These are phyloP conservation scores for Melinaea marsaeus DNA, from an alignment of 2,888 invertebrate genomes.

Conservation along the genomic window DNA sequence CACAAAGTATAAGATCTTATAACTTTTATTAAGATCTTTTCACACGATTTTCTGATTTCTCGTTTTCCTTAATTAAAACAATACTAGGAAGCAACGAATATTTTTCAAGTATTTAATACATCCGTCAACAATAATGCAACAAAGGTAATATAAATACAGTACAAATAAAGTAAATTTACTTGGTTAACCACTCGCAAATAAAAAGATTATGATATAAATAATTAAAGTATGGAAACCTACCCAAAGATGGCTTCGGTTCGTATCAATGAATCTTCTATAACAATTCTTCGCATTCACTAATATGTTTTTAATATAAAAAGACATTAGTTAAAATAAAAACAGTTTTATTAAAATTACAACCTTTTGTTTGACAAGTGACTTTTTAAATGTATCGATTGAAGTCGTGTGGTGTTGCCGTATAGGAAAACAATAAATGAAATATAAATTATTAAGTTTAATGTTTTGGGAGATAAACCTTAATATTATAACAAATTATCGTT, in stretches of 20 bases:
- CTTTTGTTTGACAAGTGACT: neutral
- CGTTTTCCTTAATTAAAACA: no score
- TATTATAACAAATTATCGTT: no score
- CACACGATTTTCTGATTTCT: no score
- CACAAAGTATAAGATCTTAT: no score
- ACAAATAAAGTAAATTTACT: neutral
- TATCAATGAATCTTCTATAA: slow-evolving; percentile 50
- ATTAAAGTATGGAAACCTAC: slow-evolving; percentile 45
- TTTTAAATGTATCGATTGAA: slow-evolving; percentile 21
- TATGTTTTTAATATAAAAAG: slow-evolving; percentile 56
- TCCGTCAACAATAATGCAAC: no score
- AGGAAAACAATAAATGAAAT: slow-evolving; percentile 12
- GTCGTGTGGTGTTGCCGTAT: slow-evolving; percentile 37
- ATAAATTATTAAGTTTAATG: neutral
- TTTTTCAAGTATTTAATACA: no score
- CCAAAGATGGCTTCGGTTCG: slow-evolving; percentile 48
- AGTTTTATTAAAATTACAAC: neutral
- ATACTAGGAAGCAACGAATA: no score
- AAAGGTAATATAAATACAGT: no score
- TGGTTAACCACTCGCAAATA: neutral
- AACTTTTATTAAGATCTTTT: no score
- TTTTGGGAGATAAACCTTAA: no score
- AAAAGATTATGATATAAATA: slow-evolving; percentile 8
- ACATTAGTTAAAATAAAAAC: slow-evolving; percentile 43
- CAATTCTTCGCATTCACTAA: slow-evolving; percentile 50